Conservation (phyloP, 1,140 invertebrate genomes). For the Drosophila ogumai region DNA sequence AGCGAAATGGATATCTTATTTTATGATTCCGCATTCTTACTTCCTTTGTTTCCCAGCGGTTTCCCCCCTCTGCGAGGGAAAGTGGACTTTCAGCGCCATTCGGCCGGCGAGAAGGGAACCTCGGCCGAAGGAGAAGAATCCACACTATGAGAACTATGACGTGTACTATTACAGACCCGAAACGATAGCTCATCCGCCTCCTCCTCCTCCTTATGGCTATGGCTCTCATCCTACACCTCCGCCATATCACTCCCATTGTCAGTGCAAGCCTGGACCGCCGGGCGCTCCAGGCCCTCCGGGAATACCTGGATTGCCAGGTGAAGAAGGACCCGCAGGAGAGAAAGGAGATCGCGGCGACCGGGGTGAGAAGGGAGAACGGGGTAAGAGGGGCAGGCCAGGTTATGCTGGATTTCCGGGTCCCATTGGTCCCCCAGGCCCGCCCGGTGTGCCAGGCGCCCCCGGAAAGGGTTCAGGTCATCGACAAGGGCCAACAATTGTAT, state of each 20-base stretch:
- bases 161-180: constrained; percentile 31
- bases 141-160: background rate
- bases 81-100: constrained; percentile 15
- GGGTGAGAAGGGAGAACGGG: constrained; percentile 21
- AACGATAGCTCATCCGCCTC: constrained; percentile 4
- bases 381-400: constrained; percentile 20
- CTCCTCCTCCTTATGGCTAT: constrained; percentile 1
- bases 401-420: constrained; percentile 20
- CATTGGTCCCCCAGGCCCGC: constrained; percentile 23
- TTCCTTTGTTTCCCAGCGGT: constrained; percentile 18
- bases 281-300: constrained; percentile 37
- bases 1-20: background rate
- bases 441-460: background rate
- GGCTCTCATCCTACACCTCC: background rate
- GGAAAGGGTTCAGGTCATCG: background rate
- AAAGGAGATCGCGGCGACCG: constrained; percentile 32
- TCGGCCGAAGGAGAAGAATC: constrained; percentile 1
- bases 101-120: background rate
- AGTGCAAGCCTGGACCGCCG: constrained; percentile 34
- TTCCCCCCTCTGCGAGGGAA: constrained; percentile 20
- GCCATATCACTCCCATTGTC: constrained; percentile 2
- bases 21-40: background rate
- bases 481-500: constrained; percentile 10
- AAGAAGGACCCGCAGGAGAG: constrained; percentile 19
- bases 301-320: constrained; percentile 10